Conservation (phyloP, 2,113 vertebrate species). For the Scomber colias region DNA sequence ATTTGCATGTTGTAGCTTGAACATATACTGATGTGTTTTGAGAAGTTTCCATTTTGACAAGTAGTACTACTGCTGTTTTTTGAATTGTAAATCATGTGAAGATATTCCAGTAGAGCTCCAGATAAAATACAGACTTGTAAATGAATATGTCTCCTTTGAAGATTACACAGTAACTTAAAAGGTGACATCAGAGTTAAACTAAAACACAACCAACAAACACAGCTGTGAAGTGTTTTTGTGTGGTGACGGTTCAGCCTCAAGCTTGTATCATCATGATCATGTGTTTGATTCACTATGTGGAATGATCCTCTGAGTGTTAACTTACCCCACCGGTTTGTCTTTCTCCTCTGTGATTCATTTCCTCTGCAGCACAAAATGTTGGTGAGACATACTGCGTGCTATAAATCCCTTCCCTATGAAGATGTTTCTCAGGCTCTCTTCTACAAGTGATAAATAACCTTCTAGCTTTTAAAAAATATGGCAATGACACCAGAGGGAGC, state of each 20-base stretch:
- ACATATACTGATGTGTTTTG: too few relatives aligned
- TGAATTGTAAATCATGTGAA: too few relatives aligned
- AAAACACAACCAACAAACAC: background rate
- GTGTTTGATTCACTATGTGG: conserved; percentile 21
- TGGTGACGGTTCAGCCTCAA: conserved; percentile 3
- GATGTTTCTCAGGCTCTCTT: conserved; percentile 19
- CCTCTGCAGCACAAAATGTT: conserved; percentile 13
- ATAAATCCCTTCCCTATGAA: conserved; percentile 34
- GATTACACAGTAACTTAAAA: too few relatives aligned
- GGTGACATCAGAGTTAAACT: too few relatives aligned
- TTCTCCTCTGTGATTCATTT: conserved; percentile 33
- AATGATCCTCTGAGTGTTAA: conserved; percentile 33
- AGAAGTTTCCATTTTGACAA: too few relatives aligned
- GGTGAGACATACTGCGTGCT: background rate
- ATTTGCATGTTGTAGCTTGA: too few relatives aligned
- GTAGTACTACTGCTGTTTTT: too few relatives aligned
- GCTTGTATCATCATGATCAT: conserved; percentile 3
- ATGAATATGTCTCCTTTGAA: too few relatives aligned
- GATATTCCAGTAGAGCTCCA: too few relatives aligned
- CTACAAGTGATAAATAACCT: conserved; percentile 22
- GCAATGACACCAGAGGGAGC: too few relatives aligned
- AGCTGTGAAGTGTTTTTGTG: background rate
- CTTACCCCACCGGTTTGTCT: background rate
- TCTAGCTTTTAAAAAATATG: conserved; percentile 20
- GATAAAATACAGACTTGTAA: too few relatives aligned